Conservation (phyloP, 2,113 vertebrate genomes). For the Trogon melanurus region DNA sequence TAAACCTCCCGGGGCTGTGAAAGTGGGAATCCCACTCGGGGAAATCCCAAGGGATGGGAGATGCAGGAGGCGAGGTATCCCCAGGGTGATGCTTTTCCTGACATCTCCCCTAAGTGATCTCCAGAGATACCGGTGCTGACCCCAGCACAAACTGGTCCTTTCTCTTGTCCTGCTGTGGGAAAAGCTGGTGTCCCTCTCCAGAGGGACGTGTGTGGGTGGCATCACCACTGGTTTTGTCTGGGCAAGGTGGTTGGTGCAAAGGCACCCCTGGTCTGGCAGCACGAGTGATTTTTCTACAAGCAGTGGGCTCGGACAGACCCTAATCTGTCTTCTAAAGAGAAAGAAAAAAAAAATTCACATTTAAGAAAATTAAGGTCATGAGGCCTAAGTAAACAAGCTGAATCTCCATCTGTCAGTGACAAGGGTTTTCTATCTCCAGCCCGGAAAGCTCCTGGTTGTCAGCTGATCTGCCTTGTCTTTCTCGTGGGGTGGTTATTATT, state of each 20-base stretch:
- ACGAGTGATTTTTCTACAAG: neutral
- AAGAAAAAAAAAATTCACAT: neutral
- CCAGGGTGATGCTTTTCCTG: neutral
- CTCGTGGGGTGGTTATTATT: neutral
- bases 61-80: neutral
- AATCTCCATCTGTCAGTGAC: constrained; percentile 30
- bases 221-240: neutral
- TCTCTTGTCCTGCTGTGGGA: neutral
- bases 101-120: too few species aligned
- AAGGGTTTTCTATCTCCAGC: neutral
- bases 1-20: neutral
- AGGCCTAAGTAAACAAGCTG: constrained; percentile 16
- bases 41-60: neutral
- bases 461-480: constrained; percentile 36
- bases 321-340: neutral
- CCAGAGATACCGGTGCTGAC: neutral
- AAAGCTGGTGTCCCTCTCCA: rapidly evolving
- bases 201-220: rapidly evolving
- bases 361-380: constrained; percentile 64
- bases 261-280: neutral
- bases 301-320: neutral
- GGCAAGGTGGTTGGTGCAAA: neutral
- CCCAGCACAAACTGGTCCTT: neutral
- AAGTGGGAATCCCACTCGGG: neutral
- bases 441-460: constrained; percentile 18